A percentile compares a stretch with the other conserved stretches of the same genome.
These are phyloP conservation scores for Centropus unirufus DNA, from an alignment of 2,113 vertebrate species.

Conservation along the genomic window DNA sequence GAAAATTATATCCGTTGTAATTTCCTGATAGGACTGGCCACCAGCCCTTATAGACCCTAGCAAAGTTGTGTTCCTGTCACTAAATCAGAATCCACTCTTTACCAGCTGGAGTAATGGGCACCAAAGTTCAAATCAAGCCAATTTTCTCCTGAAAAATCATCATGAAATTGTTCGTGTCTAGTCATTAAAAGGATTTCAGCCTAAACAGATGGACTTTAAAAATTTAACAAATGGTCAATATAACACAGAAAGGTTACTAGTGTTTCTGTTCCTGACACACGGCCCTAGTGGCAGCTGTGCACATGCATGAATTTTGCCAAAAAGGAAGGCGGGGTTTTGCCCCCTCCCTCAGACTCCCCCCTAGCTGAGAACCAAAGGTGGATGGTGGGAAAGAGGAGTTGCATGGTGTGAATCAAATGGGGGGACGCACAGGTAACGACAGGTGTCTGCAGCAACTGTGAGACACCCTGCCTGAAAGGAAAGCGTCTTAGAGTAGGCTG, in stretches of 20 bases:
- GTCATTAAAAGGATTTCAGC: not conserved
- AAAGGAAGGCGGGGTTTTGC: not conserved
- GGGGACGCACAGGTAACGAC: not conserved
- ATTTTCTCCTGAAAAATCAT: not conserved
- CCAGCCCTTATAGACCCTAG: not conserved
- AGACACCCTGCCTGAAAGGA: not conserved
- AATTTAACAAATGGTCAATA: slow-evolving; percentile 7
- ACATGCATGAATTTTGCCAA: not conserved
- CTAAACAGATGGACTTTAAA: slow-evolving; percentile 20
- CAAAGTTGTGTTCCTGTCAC: not conserved
- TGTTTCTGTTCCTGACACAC: not conserved
- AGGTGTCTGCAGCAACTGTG: accelerated
- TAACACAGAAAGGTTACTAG: not conserved
- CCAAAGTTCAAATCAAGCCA: not conserved
- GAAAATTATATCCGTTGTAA: slow-evolving; percentile 13
- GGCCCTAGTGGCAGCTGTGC: not conserved
- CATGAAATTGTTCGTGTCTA: not conserved
- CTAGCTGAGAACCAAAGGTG: not conserved
- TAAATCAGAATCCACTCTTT: not conserved
- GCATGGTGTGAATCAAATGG: not conserved
- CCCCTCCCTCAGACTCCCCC: not conserved
- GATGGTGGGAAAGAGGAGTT: not conserved
- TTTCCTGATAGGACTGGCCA: not conserved
- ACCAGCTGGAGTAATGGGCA: slow-evolving; percentile 22
- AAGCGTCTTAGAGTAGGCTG: not conserved